Percentiles rank a stretch among this genome's conserved stretches.
Conservation (phyloP, 2,888 invertebrate species). For the Folsomia candida region DNA sequence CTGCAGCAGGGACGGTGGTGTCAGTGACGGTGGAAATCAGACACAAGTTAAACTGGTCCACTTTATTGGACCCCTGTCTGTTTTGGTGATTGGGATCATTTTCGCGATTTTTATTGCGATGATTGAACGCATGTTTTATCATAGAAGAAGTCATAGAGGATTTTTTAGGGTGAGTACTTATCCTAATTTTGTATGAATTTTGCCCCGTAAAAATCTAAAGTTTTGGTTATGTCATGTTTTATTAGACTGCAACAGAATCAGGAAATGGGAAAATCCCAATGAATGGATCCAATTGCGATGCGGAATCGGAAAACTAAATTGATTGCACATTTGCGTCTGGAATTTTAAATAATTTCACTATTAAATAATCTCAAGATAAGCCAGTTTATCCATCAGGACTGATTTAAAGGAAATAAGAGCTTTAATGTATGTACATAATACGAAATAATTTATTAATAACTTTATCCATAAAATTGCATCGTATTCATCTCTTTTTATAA, state of each 20-base stretch:
- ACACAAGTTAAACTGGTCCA: slow-evolving; percentile 46
- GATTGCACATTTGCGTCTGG: too few relatives aligned
- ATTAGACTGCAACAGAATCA: slow-evolving; percentile 44
- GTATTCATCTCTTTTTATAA: too few relatives aligned
- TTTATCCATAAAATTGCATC: too few relatives aligned
- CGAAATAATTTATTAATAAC: too few relatives aligned
- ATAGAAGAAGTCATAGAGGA: slow-evolving; percentile 47
- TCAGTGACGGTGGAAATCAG: too few relatives aligned
- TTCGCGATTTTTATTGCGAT: slow-evolving; percentile 47
- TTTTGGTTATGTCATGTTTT: background rate
- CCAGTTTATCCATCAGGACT: too few relatives aligned
- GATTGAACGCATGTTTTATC: slow-evolving; percentile 46
- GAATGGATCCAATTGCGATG: slow-evolving; percentile 44
- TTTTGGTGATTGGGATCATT: slow-evolving; percentile 44
- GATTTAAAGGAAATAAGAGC: too few relatives aligned
- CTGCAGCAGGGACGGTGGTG: slow-evolving; percentile 23
- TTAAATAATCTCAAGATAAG: too few relatives aligned
- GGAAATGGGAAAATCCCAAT: slow-evolving; percentile 50
- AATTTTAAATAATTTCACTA: too few relatives aligned
- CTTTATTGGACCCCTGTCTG: slow-evolving; percentile 46
- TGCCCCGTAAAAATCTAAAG: background rate
- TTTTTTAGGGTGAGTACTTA: slow-evolving; percentile 47
- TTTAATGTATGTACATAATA: too few relatives aligned
- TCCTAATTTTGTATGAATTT: background rate
- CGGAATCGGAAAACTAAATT: slow-evolving; percentile 6